phyloP scores from a whole-genome alignment of 2,113 vertebrate genomes.

The Choloepus hoffmanni region DNA sequence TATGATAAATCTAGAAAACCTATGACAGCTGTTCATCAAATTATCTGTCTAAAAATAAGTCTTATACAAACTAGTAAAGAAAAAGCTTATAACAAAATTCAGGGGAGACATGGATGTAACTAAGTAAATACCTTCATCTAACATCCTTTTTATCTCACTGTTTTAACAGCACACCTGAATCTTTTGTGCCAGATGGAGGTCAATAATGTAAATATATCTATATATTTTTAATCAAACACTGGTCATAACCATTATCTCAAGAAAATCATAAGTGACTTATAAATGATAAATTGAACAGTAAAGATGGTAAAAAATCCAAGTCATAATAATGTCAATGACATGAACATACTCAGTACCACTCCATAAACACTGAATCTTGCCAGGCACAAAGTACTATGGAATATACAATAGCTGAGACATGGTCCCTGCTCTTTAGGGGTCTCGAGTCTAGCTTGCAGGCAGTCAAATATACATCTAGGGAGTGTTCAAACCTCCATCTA shows the following conservation, averaged over 20 bases:
- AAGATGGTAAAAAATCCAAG: conserved; percentile 56
- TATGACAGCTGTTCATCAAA: conserved; percentile 10
- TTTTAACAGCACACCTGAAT: conserved; percentile 47
- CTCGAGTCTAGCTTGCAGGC: conserved; percentile 3
- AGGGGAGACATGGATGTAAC: conserved; percentile 40
- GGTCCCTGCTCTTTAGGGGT: neutral
- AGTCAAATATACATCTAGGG: conserved; percentile 3
- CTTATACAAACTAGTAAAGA: conserved; percentile 31
- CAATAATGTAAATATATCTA: conserved; percentile 64
- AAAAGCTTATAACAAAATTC: conserved; percentile 15
- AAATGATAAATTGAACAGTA: conserved; percentile 57
- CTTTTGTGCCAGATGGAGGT: conserved; percentile 64
- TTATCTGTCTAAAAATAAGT: conserved; percentile 44
- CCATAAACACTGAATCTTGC: conserved; percentile 37
- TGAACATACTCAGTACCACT: conserved; percentile 17
- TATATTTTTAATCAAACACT: conserved; percentile 61
- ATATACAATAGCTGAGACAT: neutral
- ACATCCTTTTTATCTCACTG: conserved; percentile 39
- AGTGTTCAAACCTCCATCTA: conserved; percentile 21
- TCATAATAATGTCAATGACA: conserved; percentile 62
- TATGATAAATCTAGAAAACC: conserved; percentile 46
- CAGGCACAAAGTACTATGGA: neutral
- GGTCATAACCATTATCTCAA: conserved; percentile 45
- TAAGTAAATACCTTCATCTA: conserved; percentile 50
- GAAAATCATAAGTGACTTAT: conserved; percentile 54